phyloP scores from a whole-genome alignment of 2,888 invertebrate species.

The Caenorhabditis uteleia region DNA sequence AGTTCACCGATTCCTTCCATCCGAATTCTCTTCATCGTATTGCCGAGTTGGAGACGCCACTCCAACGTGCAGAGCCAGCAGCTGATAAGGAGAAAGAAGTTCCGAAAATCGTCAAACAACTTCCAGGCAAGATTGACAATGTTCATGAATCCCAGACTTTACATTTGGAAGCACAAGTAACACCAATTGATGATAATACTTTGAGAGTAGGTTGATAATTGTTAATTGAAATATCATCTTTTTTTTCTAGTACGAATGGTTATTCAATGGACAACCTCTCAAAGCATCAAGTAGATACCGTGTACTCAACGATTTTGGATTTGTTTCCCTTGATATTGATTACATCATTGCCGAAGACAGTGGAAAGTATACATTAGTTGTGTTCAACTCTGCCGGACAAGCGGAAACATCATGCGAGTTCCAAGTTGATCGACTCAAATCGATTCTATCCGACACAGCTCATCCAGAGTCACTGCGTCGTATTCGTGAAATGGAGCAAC shows the following conservation, averaged over 20 bases:
- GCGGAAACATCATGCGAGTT: constrained; percentile 93
- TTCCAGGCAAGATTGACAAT: constrained; percentile 81
- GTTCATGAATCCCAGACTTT: constrained; percentile 85
- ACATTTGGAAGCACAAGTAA: constrained; percentile 85
- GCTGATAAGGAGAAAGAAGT: constrained; percentile 83
- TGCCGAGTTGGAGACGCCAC: constrained; percentile 80
- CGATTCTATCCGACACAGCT: constrained; percentile 81
- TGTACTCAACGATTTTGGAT: constrained; percentile 95
- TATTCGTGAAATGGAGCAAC: constrained; percentile 72
- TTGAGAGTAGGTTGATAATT: constrained; percentile 35
- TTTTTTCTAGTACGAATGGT: constrained; percentile 84
- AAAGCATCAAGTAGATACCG: constrained; percentile 82
- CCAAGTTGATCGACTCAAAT: constrained; percentile 59
- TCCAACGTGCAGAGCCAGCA: constrained; percentile 76
- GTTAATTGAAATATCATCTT: background rate
- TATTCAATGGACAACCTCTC: constrained; percentile 89
- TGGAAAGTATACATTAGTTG: constrained; percentile 74
- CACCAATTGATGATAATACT: constrained; percentile 56
- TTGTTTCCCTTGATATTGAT: constrained; percentile 91
- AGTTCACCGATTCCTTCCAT: constrained; percentile 85
- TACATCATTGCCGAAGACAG: constrained; percentile 96
- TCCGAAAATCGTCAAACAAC: constrained; percentile 82
- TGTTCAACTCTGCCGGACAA: constrained; percentile 73
- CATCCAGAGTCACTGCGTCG: constrained; percentile 90
- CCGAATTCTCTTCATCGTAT: constrained; percentile 91